Conservation (phyloP, 2,888 invertebrate genomes). For the Linhomoeus sp. region DNA sequence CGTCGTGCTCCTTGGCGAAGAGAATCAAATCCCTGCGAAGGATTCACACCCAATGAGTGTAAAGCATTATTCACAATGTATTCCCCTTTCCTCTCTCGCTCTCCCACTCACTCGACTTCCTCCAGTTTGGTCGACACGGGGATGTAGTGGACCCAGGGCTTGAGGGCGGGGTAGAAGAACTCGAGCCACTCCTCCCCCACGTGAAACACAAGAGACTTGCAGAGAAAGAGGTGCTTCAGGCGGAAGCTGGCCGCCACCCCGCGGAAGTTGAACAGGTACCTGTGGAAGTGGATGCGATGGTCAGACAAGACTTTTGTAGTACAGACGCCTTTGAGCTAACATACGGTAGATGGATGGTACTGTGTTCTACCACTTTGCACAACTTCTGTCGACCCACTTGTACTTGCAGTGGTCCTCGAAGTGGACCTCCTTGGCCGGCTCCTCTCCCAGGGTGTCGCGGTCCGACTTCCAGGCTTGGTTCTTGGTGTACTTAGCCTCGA, state of each 20-base stretch:
- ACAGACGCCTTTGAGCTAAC: no score
- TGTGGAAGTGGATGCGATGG: conserved; percentile 26
- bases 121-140: conserved; percentile 52
- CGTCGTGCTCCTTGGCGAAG: conserved; percentile 56
- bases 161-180: conserved; percentile 71
- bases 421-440: conserved; percentile 63
- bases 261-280: conserved; percentile 82
- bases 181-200: conserved; percentile 83
- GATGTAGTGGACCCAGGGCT: conserved; percentile 87
- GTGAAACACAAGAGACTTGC: conserved; percentile 75
- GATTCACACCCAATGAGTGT: no score
- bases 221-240: conserved; percentile 81
- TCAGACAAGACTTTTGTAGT: background rate
- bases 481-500: conserved; percentile 83
- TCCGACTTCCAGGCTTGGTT: conserved; percentile 96
- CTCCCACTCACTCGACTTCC: conserved; percentile 41
- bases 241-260: conserved; percentile 93
- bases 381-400: no score
- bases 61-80: no score
- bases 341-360: no score
- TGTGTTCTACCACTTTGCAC: no score
- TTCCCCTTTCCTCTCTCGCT: no score
- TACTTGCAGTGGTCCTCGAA: conserved; percentile 65
- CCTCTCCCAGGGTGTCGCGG: conserved; percentile 61
- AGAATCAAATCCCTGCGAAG: conserved; percentile 44